Evolutionary conservation across 2,888 invertebrate species (phyloP).

Genomic region (Cylloceria caligata): DNA sequence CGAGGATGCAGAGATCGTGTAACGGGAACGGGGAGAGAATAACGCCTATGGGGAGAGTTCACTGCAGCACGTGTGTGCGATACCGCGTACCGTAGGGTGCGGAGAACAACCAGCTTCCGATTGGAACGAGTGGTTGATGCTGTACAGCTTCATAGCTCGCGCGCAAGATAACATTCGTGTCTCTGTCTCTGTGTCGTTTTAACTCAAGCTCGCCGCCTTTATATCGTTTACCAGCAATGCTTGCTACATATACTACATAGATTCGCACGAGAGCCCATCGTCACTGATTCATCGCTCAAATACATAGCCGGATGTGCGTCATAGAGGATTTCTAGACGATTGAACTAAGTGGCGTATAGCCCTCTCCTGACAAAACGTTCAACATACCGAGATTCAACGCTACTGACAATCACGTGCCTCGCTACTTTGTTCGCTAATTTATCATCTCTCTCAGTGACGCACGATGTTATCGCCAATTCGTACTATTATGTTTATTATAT

Average conservation of each 20-base stretch:
- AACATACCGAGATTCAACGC: slow-evolving; percentile 32
- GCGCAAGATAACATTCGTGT: slow-evolving; percentile 56
- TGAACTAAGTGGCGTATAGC: slow-evolving; percentile 74
- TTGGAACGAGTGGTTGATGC: slow-evolving; percentile 77
- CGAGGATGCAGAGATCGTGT: slow-evolving; percentile 63
- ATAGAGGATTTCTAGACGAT: slow-evolving; percentile 84
- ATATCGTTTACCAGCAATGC: slow-evolving; percentile 70
- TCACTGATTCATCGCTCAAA: slow-evolving; percentile 76
- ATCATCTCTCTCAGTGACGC: slow-evolving; percentile 14
- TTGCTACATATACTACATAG: slow-evolving; percentile 45
- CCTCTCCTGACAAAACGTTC: slow-evolving; percentile 28
- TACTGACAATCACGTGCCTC: slow-evolving; percentile 48
- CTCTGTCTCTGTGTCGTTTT: slow-evolving; percentile 60
- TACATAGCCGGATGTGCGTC: slow-evolving; percentile 81
- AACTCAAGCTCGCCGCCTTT: slow-evolving; percentile 64
- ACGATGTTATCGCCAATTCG: background rate
- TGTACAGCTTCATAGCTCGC: slow-evolving; percentile 38
- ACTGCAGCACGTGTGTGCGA: slow-evolving; percentile 21
- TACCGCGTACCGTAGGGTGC: slow-evolving; percentile 52
- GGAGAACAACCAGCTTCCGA: slow-evolving; percentile 81
- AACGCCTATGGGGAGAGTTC: slow-evolving; percentile 53
- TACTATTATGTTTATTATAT: background rate
- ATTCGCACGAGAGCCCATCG: slow-evolving; percentile 78
- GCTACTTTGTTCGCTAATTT: slow-evolving; percentile 28
- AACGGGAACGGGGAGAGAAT: slow-evolving; percentile 55